Conservation (phyloP, 1,140 invertebrate genomes). For the Sipha flava region DNA sequence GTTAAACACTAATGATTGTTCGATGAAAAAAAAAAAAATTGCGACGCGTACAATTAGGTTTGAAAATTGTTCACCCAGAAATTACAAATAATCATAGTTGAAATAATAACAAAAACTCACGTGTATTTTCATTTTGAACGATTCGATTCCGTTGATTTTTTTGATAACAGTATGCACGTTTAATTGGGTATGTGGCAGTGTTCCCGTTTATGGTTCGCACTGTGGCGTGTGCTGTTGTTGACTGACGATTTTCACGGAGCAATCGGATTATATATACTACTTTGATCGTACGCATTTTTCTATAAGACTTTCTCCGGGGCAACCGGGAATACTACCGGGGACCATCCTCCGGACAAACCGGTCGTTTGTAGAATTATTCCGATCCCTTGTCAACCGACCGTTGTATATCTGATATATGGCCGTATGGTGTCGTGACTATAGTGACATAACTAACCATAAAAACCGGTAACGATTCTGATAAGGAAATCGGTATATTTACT, state of each 20-base stretch:
- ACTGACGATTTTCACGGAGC: conserved; percentile 9
- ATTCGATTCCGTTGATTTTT: neutral
- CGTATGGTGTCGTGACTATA: too few relatives aligned
- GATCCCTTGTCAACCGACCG: neutral
- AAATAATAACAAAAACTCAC: conserved; percentile 14
- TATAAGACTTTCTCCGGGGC: neutral
- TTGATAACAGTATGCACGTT: neutral
- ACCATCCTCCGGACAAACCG: neutral
- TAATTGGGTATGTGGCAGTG: neutral
- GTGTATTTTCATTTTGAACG: neutral
- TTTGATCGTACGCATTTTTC: neutral
- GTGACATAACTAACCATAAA: neutral
- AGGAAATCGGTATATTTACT: neutral
- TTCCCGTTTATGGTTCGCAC: neutral
- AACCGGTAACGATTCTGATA: neutral
- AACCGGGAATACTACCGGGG: neutral
- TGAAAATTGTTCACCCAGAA: too few relatives aligned
- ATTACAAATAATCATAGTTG: too few relatives aligned
- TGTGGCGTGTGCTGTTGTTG: neutral
- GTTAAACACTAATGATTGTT: too few relatives aligned
- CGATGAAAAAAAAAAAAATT: too few relatives aligned
- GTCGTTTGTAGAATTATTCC: neutral
- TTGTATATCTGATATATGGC: too few relatives aligned
- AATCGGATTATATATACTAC: neutral
- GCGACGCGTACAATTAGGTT: too few relatives aligned